Evolutionary conservation across 1,140 invertebrate species (phyloP).

Genomic region (Paramacrobiotus metropolitanus): DNA sequence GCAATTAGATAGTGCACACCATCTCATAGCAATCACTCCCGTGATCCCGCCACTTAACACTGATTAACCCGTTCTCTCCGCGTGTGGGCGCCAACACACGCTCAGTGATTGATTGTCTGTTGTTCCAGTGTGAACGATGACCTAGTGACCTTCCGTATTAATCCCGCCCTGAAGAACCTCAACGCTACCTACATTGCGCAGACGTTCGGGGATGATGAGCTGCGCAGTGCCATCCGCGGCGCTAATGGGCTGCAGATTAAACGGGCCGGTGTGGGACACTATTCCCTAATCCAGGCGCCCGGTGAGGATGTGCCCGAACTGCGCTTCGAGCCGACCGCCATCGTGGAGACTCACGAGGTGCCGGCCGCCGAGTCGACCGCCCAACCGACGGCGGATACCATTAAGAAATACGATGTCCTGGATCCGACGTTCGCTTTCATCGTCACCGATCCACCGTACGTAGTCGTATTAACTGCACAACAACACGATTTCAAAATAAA

Average conservation of each 20-base stretch:
- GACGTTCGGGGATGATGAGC: not conserved
- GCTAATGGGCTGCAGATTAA: not conserved
- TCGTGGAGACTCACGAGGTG: too few relatives aligned
- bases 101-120: too few relatives aligned
- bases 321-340: conserved; percentile 4
- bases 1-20: too few relatives aligned
- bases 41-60: too few relatives aligned
- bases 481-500: too few relatives aligned
- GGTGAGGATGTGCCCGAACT: not conserved
- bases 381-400: not conserved
- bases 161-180: not conserved
- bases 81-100: too few relatives aligned
- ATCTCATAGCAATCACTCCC: too few relatives aligned
- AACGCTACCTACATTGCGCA: conserved; percentile 1
- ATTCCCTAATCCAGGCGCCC: not conserved
- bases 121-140: conserved; percentile 9
- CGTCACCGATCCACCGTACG: conserved; percentile 36
- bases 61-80: too few relatives aligned
- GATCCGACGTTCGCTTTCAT: conserved; percentile 44
- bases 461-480: too few relatives aligned
- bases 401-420: conserved; percentile 27
- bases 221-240: not conserved
- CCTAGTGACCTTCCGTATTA: not conserved
- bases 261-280: not conserved
- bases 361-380: not conserved